phyloP scores from a whole-genome alignment of 2,888 invertebrate genomes.

The Campopleginae sp. region DNA sequence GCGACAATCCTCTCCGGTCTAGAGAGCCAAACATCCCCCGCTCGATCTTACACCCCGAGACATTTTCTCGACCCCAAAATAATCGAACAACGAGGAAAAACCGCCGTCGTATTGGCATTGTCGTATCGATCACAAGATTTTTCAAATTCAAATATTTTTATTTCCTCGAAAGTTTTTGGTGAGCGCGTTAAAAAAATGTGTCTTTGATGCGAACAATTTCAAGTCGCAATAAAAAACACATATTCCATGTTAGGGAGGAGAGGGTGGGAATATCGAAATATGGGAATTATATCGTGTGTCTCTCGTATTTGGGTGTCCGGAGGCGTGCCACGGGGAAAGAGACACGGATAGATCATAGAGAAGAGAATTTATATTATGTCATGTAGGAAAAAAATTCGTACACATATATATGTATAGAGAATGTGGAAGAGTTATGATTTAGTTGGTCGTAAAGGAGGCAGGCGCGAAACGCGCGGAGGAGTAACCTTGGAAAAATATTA shows the following conservation, averaged over 20 bases:
- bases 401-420: conserved; percentile 23
- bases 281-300: conserved; percentile 72
- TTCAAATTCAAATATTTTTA: neutral
- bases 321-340: conserved; percentile 45
- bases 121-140: neutral
- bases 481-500: conserved; percentile 79
- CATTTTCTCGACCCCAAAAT: neutral
- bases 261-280: conserved; percentile 74
- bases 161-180: neutral
- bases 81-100: neutral
- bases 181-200: conserved; percentile 19
- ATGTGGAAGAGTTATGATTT: conserved; percentile 77
- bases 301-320: conserved; percentile 49
- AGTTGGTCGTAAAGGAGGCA: conserved; percentile 78
- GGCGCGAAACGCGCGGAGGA: conserved; percentile 36
- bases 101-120: no score
- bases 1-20: conserved; percentile 69
- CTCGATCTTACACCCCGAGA: neutral
- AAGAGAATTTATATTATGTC: conserved; percentile 30
- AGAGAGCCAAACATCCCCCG: conserved; percentile 19
- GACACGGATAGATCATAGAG: conserved; percentile 39
- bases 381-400: conserved; percentile 1
- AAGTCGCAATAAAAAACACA: conserved; percentile 55
- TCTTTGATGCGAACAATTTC: conserved; percentile 46
- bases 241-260: conserved; percentile 35